A percentile compares a stretch with the other conserved stretches of the same genome.
These are phyloP conservation scores for Zosterops lateralis DNA, from an alignment of 2,113 vertebrate genomes.

Conservation along the genomic window DNA sequence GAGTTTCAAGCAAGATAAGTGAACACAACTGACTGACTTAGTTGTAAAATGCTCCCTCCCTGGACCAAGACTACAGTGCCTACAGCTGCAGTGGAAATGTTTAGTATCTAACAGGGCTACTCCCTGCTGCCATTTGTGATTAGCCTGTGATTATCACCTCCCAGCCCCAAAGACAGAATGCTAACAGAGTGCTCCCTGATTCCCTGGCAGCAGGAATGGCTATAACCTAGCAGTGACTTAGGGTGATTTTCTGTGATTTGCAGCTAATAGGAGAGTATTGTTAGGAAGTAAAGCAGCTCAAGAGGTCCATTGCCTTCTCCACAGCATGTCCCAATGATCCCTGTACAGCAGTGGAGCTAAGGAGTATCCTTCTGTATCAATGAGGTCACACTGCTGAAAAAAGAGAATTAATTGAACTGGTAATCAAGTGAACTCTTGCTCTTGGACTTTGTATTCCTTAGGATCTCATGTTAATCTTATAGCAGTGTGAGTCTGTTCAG, in stretches of 20 bases:
- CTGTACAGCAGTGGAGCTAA: not conserved
- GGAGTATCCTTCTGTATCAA: not conserved
- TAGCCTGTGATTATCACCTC: not conserved
- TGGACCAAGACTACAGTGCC: accelerated
- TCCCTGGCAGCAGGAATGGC: not conserved
- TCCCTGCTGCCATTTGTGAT: not conserved
- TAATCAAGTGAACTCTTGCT: not conserved
- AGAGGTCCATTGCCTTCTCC: not conserved
- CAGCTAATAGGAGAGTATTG: not conserved
- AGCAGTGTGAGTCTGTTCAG: not conserved
- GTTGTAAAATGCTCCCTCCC: not conserved
- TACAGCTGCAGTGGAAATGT: not conserved
- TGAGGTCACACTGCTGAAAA: not conserved
- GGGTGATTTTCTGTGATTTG: not conserved
- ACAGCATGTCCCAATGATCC: not conserved
- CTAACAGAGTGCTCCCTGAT: not conserved
- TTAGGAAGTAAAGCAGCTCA: not conserved
- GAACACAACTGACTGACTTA: not conserved
- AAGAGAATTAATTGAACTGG: not conserved
- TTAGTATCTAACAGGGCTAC: not conserved
- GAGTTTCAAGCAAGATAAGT: not conserved
- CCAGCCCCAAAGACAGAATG: not conserved
- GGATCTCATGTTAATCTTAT: not conserved
- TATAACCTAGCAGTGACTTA: not conserved
- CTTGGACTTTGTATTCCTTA: not conserved